Conservation (phyloP, 2,888 invertebrate species). For the Drosophila emarginata region DNA sequence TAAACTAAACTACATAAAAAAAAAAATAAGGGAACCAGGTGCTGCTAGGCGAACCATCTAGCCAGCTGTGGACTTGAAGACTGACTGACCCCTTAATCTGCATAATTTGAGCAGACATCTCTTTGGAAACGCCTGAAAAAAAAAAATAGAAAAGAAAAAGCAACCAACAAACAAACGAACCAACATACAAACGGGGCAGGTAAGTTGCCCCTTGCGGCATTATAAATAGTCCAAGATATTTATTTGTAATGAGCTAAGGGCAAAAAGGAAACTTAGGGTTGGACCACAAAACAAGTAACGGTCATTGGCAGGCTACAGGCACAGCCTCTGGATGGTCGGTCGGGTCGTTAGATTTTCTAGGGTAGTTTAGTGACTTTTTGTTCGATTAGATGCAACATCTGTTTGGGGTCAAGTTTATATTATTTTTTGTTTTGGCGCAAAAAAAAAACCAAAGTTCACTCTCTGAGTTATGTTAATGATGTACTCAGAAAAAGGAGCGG, state of each 20-base stretch:
- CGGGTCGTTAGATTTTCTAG: slow-evolving; percentile 23
- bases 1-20: slow-evolving; percentile 9
- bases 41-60: slow-evolving; percentile 48
- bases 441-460: slow-evolving; percentile 54
- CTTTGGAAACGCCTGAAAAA: background rate
- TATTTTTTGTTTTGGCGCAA: slow-evolving; percentile 52
- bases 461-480: slow-evolving; percentile 60
- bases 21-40: slow-evolving; percentile 47
- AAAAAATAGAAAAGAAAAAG: slow-evolving; percentile 1
- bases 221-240: slow-evolving; percentile 73
- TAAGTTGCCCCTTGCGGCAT: slow-evolving; percentile 46
- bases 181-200: slow-evolving; percentile 7
- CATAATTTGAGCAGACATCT: slow-evolving; percentile 75
- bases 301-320: slow-evolving; percentile 44
- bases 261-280: slow-evolving; percentile 20
- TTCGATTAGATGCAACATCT: slow-evolving; percentile 60
- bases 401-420: slow-evolving; percentile 32
- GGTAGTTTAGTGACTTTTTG: slow-evolving; percentile 64
- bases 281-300: slow-evolving; percentile 14
- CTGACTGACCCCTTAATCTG: slow-evolving; percentile 81
- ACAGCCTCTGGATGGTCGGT: background rate
- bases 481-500: slow-evolving; percentile 5
- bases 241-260: slow-evolving; percentile 68
- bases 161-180: slow-evolving; percentile 12
- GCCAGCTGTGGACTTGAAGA: slow-evolving; percentile 36